Percentiles rank a stretch among this genome's conserved stretches.
Conservation (phyloP, 2,797 vertebrate species). For the Liparis tanakae region DNA sequence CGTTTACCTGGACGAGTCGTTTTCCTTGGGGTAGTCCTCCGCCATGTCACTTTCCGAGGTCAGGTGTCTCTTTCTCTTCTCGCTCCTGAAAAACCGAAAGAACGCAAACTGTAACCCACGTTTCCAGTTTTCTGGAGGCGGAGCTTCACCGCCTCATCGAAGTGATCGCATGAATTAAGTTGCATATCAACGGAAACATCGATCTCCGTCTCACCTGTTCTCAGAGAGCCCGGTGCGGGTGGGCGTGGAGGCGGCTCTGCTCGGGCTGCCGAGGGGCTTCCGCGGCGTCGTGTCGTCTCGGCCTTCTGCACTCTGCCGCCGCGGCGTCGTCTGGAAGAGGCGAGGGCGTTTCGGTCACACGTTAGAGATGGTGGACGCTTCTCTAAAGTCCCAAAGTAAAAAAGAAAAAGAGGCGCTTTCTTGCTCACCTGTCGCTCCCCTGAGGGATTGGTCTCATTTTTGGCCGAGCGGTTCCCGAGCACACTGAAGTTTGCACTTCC, state of each 20-base stretch:
- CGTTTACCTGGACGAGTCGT: slow-evolving; percentile 94
- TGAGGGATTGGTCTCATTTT: slow-evolving; percentile 88
- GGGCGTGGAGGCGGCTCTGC: slow-evolving; percentile 85
- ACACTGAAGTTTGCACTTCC: slow-evolving; percentile 95
- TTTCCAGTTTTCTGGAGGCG: not conserved
- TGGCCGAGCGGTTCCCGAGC: slow-evolving; percentile 88
- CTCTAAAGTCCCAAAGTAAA: not conserved
- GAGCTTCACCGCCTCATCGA: not conserved
- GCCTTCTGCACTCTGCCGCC: slow-evolving; percentile 85
- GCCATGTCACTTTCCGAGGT: slow-evolving; percentile 88
- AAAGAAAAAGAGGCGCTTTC: not conserved
- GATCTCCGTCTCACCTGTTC: slow-evolving; percentile 83
- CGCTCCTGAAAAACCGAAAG: slow-evolving; percentile 76
- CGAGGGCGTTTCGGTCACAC: not conserved
- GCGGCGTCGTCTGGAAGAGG: slow-evolving; percentile 83
- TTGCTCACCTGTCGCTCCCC: slow-evolving; percentile 90
- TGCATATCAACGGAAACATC: not conserved
- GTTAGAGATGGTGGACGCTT: not conserved
- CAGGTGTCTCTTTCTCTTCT: slow-evolving; percentile 92
- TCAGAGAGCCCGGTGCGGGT: slow-evolving; percentile 89
- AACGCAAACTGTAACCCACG: not conserved
- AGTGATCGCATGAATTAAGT: not conserved
- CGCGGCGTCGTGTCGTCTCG: slow-evolving; percentile 88
- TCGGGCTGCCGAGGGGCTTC: slow-evolving; percentile 89
- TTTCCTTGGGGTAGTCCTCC: slow-evolving; percentile 99